Conservation (phyloP, 2,888 invertebrate genomes). For the Volucella inflata region DNA sequence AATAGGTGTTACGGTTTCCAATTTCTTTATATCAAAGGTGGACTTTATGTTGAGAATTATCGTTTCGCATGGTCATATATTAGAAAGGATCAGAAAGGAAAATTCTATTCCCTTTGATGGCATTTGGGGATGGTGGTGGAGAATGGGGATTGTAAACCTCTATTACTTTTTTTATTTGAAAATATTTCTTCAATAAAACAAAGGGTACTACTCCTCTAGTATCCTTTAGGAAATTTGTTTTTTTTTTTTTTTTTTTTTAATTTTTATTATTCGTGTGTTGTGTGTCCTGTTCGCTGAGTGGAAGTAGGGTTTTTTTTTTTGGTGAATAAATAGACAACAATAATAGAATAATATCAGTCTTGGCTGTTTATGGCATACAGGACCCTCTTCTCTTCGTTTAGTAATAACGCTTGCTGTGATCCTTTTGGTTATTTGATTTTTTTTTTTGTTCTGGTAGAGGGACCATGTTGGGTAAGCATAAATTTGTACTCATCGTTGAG, state of each 20-base stretch:
- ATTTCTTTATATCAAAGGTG: conserved; percentile 74
- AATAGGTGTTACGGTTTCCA: conserved; percentile 75
- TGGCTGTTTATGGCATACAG: conserved; percentile 22
- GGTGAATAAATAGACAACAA: conserved; percentile 53
- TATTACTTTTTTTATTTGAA: conserved; percentile 63
- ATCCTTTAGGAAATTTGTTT: conserved; percentile 65
- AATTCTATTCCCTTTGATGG: neutral
- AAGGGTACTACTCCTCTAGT: conserved; percentile 23
- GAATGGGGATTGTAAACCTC: conserved; percentile 2
- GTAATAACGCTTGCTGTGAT: conserved; percentile 32
- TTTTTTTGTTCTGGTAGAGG: neutral
- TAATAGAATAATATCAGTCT: conserved; percentile 59
- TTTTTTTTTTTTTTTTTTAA: neutral
- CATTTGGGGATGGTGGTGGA: neutral
- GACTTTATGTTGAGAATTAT: conserved; percentile 72
- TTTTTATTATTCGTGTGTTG: neutral
- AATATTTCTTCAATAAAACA: conserved; percentile 64
- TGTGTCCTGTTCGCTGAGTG: neutral
- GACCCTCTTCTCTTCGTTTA: neutral
- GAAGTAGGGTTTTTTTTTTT: neutral
- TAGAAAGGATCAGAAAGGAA: conserved; percentile 47
- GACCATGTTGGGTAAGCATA: conserved; percentile 48
- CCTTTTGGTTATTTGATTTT: neutral
- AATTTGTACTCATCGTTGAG: conserved; percentile 53
- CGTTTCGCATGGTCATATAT: conserved; percentile 66